Evolutionary conservation across 35 echinoderm and acorn worm species (phyloP).

Genomic region (Apostichopus californicus): DNA sequence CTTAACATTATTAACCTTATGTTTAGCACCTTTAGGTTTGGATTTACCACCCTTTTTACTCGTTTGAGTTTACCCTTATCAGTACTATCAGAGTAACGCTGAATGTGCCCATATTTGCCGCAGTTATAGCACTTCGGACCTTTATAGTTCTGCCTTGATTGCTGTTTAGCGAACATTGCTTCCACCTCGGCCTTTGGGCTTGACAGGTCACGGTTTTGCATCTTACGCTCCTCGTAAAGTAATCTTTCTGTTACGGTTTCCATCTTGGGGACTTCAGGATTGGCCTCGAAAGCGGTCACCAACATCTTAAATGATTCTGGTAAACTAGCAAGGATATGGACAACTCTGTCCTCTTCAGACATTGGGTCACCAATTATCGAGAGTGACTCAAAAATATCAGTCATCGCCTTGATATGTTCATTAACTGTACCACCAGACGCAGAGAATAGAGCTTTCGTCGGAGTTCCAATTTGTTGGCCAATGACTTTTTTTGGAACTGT

Average conservation of each 20-base stretch:
- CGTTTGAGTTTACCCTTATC: background rate
- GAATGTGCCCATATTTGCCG: slow-evolving; percentile 21
- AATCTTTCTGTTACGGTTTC: background rate
- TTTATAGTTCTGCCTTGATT: background rate
- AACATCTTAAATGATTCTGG: slow-evolving; percentile 19
- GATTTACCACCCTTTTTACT: background rate
- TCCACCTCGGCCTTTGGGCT: background rate
- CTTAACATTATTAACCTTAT: background rate
- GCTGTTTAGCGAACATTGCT: background rate
- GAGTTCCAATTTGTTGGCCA: background rate
- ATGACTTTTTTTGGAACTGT: slow-evolving; percentile 20
- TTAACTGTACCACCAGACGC: background rate
- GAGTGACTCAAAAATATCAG: background rate
- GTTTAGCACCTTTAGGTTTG: background rate
- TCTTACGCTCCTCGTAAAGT: background rate
- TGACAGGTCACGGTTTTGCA: background rate
- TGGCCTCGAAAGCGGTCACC: slow-evolving; percentile 1
- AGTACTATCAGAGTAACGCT: background rate
- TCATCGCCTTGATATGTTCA: slow-evolving; percentile 12
- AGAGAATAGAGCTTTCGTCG: slow-evolving; percentile 4
- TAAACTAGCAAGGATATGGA: slow-evolving; percentile 29
- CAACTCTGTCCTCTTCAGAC: slow-evolving; percentile 13
- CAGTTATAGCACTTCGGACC: slow-evolving; percentile 24
- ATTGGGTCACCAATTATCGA: slow-evolving; percentile 1
- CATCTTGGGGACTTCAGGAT: slow-evolving; percentile 8